phyloP scores from a whole-genome alignment of 2,888 invertebrate genomes.

The Phalangium opilio region DNA sequence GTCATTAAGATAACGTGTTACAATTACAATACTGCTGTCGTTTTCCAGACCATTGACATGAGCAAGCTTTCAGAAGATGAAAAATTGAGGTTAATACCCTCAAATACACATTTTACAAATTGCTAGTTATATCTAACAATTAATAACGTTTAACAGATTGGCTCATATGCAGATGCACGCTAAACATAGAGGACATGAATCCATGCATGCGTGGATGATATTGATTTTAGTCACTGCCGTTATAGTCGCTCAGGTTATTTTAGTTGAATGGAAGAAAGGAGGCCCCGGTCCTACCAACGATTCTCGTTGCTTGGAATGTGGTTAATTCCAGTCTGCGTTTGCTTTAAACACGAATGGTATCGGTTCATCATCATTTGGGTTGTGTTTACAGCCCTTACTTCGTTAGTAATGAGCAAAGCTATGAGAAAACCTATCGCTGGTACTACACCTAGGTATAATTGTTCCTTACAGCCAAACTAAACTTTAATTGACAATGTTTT shows the following conservation, averaged over 20 bases:
- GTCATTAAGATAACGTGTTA: too few species aligned
- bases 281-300: constrained; percentile 86
- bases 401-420: constrained; percentile 68
- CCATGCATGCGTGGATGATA: constrained; percentile 97
- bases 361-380: constrained; percentile 84
- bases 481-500: background rate
- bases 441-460: constrained; percentile 80
- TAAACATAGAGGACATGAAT: constrained; percentile 62
- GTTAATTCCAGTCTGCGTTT: constrained; percentile 74
- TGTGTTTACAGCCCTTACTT: constrained; percentile 71
- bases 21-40: too few species aligned
- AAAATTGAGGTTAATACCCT: constrained; percentile 4
- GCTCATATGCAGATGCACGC: constrained; percentile 15
- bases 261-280: constrained; percentile 93
- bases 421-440: constrained; percentile 72
- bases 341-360: constrained; percentile 59
- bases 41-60: constrained; percentile 8
- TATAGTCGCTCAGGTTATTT: constrained; percentile 69
- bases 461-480: background rate
- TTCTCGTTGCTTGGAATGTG: constrained; percentile 87
- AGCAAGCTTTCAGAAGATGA: constrained; percentile 8
- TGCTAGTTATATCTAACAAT: background rate
- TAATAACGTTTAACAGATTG: constrained; percentile 7
- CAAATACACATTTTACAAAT: background rate
- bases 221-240: constrained; percentile 74